Evolutionary conservation across 2,113 vertebrate genomes (phyloP).

Genomic region (Brachionichthys hirsutus): DNA sequence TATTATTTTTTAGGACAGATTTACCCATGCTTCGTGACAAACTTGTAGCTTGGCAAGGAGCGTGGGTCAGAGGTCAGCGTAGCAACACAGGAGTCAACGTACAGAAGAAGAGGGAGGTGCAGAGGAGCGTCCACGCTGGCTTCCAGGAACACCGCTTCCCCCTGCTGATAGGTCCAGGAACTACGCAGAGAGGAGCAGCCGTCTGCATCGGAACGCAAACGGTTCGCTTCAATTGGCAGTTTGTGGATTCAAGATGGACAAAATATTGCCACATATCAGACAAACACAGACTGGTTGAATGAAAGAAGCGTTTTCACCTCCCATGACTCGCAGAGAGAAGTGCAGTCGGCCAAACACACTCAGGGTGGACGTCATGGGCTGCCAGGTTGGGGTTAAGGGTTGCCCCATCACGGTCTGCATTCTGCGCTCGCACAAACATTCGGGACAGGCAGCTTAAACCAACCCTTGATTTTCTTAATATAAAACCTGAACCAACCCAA

Average conservation of each 20-base stretch:
- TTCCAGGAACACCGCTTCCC: constrained; percentile 62
- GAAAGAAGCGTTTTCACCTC: constrained; percentile 19
- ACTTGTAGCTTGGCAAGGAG: constrained; percentile 44
- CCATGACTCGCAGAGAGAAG: constrained; percentile 52
- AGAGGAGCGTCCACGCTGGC: constrained; percentile 27
- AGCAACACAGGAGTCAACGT: constrained; percentile 48
- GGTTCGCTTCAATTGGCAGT: no score
- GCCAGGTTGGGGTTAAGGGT: constrained; percentile 53
- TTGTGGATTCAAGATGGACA: no score
- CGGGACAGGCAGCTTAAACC: no score
- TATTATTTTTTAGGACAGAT: background rate
- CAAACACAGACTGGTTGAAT: no score
- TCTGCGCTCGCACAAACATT: constrained; percentile 21
- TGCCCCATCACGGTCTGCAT: constrained; percentile 42
- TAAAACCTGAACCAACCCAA: background rate
- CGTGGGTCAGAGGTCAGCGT: constrained; percentile 37
- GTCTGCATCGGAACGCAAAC: background rate
- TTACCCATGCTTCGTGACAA: constrained; percentile 51
- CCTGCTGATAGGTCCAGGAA: constrained; percentile 61
- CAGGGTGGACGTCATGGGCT: constrained; percentile 50
- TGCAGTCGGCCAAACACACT: constrained; percentile 47
- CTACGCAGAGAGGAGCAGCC: constrained; percentile 8
- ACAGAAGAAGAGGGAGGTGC: constrained; percentile 35
- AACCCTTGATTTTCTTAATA: no score
- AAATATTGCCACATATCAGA: no score